These are phyloP conservation scores for Lepidothrix coronata DNA, from an alignment of 2,113 vertebrate species.

Conservation along the genomic window DNA sequence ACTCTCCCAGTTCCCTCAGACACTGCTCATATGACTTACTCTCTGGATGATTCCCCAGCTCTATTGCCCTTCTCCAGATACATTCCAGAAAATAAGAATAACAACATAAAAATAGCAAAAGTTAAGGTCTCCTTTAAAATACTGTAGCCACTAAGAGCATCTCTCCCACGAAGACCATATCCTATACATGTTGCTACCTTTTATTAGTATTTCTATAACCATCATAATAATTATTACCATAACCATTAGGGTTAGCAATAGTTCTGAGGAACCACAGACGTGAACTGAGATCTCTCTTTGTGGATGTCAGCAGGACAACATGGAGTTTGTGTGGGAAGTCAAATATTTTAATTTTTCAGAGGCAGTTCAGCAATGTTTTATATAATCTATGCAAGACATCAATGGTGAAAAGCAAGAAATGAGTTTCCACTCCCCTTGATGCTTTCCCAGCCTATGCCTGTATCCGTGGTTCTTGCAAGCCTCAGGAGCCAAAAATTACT, in stretches of 20 bases:
- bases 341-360: not conserved
- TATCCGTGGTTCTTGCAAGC: not conserved
- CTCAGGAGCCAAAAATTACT: not conserved
- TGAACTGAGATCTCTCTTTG: not conserved
- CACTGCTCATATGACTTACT: not conserved
- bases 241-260: not conserved
- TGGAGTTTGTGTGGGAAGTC: not conserved
- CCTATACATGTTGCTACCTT: not conserved
- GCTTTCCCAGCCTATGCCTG: not conserved
- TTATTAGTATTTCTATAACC: not conserved
- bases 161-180: not conserved
- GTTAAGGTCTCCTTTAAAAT: not conserved
- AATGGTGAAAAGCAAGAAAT: not conserved
- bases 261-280: not conserved
- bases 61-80: fast-evolving
- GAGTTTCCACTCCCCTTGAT: not conserved
- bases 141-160: not conserved
- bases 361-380: not conserved
- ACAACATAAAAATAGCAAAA: not conserved
- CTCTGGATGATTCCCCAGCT: not conserved
- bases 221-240: not conserved
- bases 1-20: not conserved
- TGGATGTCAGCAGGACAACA: not conserved
- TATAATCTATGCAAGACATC: not conserved
- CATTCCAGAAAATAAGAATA: not conserved